Evolutionary conservation across 2,888 invertebrate species (phyloP).

Genomic region (Parelbella ahira): DNA sequence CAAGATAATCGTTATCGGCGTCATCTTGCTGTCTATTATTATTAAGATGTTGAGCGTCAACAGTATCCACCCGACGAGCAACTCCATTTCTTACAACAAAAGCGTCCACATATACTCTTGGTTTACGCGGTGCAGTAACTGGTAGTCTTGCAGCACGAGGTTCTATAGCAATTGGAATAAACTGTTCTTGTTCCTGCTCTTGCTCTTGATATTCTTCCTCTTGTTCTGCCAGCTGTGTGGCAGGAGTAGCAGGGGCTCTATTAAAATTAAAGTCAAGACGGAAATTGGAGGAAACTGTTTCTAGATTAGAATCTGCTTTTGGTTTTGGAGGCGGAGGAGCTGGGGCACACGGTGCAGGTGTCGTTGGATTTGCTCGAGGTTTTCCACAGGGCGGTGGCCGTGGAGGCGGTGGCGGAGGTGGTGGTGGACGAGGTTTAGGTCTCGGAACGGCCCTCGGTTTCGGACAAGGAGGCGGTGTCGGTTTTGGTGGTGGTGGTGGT

Average conservation of each 20-base stretch:
- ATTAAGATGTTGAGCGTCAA: constrained; percentile 52
- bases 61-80: constrained; percentile 57
- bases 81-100: constrained; percentile 68
- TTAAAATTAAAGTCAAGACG: constrained; percentile 65
- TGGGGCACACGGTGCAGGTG: constrained; percentile 49
- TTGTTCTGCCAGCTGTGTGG: constrained; percentile 38
- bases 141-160: constrained; percentile 65
- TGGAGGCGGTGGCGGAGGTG: constrained; percentile 42
- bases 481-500: constrained; percentile 37
- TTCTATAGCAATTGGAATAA: constrained; percentile 50
- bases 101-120: constrained; percentile 70
- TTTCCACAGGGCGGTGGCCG: constrained; percentile 50
- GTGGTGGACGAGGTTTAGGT: constrained; percentile 40
- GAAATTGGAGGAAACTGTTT: constrained; percentile 63
- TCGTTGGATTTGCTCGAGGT: constrained; percentile 60
- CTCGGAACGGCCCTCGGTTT: constrained; percentile 36
- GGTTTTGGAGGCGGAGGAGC: constrained; percentile 37
- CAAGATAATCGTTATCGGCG: constrained; percentile 55
- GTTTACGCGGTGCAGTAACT: constrained; percentile 46
- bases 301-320: constrained; percentile 50
- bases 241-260: constrained; percentile 47
- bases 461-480: constrained; percentile 39
- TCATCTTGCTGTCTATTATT: constrained; percentile 30
- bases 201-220: too few species aligned
- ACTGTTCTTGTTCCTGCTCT: constrained; percentile 34